Base-by-base conservation (phyloP, 2,797 vertebrate genomes). In the Callimico goeldii region DNA sequence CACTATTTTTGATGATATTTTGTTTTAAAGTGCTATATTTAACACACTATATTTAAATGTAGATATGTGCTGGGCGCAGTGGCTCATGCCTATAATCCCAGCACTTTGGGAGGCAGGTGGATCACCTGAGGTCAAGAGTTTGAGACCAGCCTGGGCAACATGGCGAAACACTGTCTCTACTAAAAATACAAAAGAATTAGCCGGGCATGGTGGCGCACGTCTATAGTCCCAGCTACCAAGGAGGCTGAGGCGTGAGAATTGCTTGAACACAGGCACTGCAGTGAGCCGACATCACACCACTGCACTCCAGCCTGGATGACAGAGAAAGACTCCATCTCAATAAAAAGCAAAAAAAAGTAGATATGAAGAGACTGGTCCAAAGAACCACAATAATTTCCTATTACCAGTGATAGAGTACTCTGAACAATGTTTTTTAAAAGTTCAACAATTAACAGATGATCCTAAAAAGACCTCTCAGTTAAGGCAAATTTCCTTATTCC, bases 1-100 rank as follows among this genome's bases (percentile, higher is more conserved):
- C 55, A 41, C 39, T n/a, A 19, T 3, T 79, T 90, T 79, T 39
- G 4, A 67, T 58, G 64, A n/a, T 52, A 52, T 75, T 75, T 76
- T 48, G 30, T 58, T 52, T 64, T 52, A 88, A 36, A 10, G 36
- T 33, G 24, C 50, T 52, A 8, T 26, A 39, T 46, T 90, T 52
- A 80, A 70, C n/a, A 48, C 0, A 36, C n/a, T 33, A 11, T 43
- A 77, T 88, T 84, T 76, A 80, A 76, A 81, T 1, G 30, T 17
- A 75, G 9, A 41, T 24, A 33, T 2, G 11, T 17, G 15, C 61
- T 8, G 15, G 61, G 33, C 14, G 0, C 1, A 33, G 61, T 67
- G 61, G 61, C 15, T 67, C 61, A n/a, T 17, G 61, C 61, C 33
- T 67, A 33, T 67, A 67, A 67, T 67, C 61, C 33, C 33, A 33